These are phyloP conservation scores for Brachionus sp. DNA, from an alignment of 1,140 invertebrate genomes.

Conservation along the genomic window DNA sequence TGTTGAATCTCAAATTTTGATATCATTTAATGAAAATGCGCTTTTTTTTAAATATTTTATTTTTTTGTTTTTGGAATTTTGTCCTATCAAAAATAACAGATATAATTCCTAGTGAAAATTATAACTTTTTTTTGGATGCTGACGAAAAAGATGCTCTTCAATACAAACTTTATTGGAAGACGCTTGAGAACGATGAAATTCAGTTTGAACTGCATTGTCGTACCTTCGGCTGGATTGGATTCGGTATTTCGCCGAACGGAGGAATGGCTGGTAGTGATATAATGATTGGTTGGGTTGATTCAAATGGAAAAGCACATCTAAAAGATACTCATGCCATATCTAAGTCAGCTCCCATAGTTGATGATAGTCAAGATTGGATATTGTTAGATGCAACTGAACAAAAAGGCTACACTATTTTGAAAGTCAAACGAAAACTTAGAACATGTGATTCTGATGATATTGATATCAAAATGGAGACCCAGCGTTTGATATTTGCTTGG, in stretches of 20 bases:
- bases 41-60: too few relatives aligned
- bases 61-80: too few relatives aligned
- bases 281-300: constrained; percentile 64
- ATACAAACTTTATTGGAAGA: constrained; percentile 15
- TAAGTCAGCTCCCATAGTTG: constrained; percentile 21
- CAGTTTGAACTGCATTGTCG: constrained; percentile 47
- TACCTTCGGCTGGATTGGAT: constrained; percentile 74
- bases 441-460: constrained; percentile 18
- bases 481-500: constrained; percentile 20
- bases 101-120: not conserved
- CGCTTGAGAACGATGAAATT: not conserved
- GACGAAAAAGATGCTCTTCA: not conserved
- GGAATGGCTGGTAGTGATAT: constrained; percentile 76
- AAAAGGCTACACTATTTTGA: constrained; percentile 22
- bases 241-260: constrained; percentile 73
- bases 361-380: not conserved
- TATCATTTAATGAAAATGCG: too few relatives aligned
- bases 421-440: not conserved
- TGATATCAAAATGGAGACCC: constrained; percentile 10
- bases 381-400: not conserved
- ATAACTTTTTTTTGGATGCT: not conserved
- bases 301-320: not conserved
- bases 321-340: not conserved
- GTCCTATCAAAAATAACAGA: too few relatives aligned
- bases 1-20: too few relatives aligned